Percentiles rank a stretch among this genome's conserved stretches.
These are phyloP conservation scores for Schizaphis graminum DNA, from an alignment of 2,888 invertebrate genomes.

Conservation along the genomic window DNA sequence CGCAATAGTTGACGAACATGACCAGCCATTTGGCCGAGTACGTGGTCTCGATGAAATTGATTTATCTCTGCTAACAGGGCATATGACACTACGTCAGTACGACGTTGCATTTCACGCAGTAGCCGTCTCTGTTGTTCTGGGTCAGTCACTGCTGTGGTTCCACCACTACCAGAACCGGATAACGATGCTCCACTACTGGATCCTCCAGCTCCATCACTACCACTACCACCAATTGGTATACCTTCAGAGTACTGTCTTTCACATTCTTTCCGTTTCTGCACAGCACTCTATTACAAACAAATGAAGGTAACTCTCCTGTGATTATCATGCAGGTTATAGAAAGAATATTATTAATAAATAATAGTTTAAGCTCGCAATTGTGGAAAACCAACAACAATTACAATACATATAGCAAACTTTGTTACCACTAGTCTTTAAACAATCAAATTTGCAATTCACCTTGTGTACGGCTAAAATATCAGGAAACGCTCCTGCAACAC, in stretches of 20 bases:
- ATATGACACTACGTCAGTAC: constrained; percentile 93
- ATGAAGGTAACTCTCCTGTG: not conserved
- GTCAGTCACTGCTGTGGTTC: not conserved
- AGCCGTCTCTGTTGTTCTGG: constrained; percentile 40
- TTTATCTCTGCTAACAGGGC: constrained; percentile 94
- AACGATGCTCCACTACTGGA: not conserved
- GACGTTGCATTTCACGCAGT: constrained; percentile 48
- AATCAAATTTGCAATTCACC: constrained; percentile 71
- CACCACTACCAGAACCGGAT: constrained; percentile 2
- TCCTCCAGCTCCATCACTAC: constrained; percentile 23
- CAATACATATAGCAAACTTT: not conserved
- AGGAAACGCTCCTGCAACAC: constrained; percentile 90
- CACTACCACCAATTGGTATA: constrained; percentile 72
- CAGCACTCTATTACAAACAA: constrained; percentile 75
- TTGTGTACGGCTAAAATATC: constrained; percentile 91
- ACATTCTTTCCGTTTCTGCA: constrained; percentile 91
- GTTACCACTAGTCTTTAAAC: not conserved
- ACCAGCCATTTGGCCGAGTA: constrained; percentile 81
- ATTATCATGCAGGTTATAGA: not conserved
- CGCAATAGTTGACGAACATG: constrained; percentile 88
- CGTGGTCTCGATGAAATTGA: constrained; percentile 91
- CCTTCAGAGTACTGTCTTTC: constrained; percentile 84
- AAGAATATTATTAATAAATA: not conserved
- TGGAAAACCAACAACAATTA: not conserved
- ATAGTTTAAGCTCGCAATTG: not conserved